phyloP scores from a whole-genome alignment of 2,888 invertebrate genomes.

The Drosophila vallismaia region DNA sequence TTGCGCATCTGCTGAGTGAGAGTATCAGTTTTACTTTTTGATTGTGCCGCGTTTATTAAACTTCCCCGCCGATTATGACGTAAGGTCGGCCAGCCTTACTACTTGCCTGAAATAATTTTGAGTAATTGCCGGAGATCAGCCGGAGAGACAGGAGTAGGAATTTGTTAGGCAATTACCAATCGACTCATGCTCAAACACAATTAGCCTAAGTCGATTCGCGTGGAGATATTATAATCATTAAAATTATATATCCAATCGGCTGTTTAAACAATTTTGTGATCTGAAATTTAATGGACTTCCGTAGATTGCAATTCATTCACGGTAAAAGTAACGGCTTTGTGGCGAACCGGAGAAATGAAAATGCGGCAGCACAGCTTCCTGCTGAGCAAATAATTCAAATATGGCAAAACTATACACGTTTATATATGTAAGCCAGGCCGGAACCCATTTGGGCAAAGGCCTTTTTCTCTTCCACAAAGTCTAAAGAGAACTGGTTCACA shows the following conservation, averaged over 20 bases:
- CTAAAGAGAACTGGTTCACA: constrained; percentile 1
- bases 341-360: constrained; percentile 51
- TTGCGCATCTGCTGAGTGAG: constrained; percentile 65
- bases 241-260: constrained; percentile 35
- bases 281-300: constrained; percentile 62
- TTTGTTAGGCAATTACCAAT: constrained; percentile 49
- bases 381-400: constrained; percentile 5
- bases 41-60: constrained; percentile 6
- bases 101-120: constrained; percentile 44
- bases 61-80: constrained; percentile 50
- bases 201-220: constrained; percentile 46
- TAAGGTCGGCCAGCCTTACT: constrained; percentile 34
- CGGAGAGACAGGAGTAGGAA: not conserved
- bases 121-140: constrained; percentile 29
- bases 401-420: not conserved
- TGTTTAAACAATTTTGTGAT: constrained; percentile 37
- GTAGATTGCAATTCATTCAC: constrained; percentile 51
- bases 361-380: constrained; percentile 25
- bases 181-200: constrained; percentile 53
- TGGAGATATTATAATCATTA: constrained; percentile 56
- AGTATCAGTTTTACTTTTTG: constrained; percentile 73
- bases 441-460: not conserved
- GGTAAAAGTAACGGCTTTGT: constrained; percentile 44
- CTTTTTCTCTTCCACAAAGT: not conserved
- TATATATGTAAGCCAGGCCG: not conserved